Percentiles rank a stretch among this genome's conserved stretches.
These are phyloP conservation scores for Indicator maculatus DNA, from an alignment of 2,113 vertebrate species.

Conservation along the genomic window DNA sequence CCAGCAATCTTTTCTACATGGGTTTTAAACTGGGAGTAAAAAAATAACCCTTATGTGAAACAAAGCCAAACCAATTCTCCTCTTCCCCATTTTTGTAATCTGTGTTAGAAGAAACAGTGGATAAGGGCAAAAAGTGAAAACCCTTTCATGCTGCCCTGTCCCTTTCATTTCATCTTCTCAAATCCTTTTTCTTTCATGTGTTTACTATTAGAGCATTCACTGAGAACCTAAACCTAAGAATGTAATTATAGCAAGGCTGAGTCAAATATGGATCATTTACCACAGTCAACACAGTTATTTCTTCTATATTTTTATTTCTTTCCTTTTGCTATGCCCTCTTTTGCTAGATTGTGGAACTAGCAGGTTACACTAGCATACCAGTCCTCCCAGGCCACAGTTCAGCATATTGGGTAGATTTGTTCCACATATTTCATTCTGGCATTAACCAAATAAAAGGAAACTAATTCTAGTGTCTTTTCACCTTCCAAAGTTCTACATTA, in stretches of 20 bases:
- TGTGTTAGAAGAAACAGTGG: neutral
- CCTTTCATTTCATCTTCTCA: no score
- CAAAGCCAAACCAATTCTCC: neutral
- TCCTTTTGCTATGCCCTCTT: neutral
- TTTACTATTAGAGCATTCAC: neutral
- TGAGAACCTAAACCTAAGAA: neutral
- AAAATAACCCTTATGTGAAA: neutral
- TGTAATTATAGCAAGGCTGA: neutral
- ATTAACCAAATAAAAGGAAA: neutral
- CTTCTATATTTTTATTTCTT: neutral
- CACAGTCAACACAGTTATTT: neutral
- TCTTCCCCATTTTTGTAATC: neutral
- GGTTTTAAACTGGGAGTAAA: neutral
- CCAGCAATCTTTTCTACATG: neutral
- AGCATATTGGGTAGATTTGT: neutral
- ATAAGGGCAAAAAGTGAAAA: neutral
- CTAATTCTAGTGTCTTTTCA: neutral
- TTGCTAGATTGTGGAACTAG: neutral
- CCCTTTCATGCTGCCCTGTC: neutral
- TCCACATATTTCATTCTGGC: neutral
- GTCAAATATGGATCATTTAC: neutral
- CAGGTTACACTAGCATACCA: rapidly evolving
- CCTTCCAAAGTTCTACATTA: neutral
- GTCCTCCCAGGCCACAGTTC: neutral
- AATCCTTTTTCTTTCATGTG: neutral